Conservation (phyloP, 1,140 invertebrate species). For the Drosophila nebulosa region DNA sequence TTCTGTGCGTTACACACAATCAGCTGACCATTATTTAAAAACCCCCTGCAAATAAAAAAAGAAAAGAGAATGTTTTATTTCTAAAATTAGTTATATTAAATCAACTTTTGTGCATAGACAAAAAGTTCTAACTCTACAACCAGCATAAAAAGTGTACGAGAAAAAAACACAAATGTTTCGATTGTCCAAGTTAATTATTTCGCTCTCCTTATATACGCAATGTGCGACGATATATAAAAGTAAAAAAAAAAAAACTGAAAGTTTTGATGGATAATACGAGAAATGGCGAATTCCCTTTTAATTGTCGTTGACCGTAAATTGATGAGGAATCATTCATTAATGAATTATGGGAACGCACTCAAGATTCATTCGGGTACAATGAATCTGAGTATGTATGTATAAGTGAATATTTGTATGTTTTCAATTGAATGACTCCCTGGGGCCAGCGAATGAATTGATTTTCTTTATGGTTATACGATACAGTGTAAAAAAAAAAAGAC, state of each 20-base stretch:
- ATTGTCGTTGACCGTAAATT: neutral
- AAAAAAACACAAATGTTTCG: neutral
- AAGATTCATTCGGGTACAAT: neutral
- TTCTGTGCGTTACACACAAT: neutral
- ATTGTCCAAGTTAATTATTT: neutral
- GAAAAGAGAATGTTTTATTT: too few species aligned
- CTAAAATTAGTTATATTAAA: too few species aligned
- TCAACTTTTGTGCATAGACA: neutral
- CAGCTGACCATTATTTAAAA: neutral
- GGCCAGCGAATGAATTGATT: neutral
- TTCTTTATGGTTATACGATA: conserved; percentile 1
- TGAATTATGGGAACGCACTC: neutral
- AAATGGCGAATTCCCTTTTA: neutral
- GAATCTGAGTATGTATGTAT: neutral
- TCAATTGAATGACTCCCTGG: neutral
- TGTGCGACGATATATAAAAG: neutral
- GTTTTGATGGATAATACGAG: neutral
- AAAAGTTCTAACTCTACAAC: neutral
- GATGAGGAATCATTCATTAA: neutral
- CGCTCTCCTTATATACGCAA: neutral
- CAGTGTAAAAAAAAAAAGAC: conserved; percentile 23
- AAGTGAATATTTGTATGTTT: neutral
- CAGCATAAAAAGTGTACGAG: neutral
- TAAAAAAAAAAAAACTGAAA: neutral
- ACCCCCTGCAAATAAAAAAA: neutral